These are phyloP conservation scores for Orius insidiosus DNA, from an alignment of 1,140 invertebrate species.

Conservation along the genomic window DNA sequence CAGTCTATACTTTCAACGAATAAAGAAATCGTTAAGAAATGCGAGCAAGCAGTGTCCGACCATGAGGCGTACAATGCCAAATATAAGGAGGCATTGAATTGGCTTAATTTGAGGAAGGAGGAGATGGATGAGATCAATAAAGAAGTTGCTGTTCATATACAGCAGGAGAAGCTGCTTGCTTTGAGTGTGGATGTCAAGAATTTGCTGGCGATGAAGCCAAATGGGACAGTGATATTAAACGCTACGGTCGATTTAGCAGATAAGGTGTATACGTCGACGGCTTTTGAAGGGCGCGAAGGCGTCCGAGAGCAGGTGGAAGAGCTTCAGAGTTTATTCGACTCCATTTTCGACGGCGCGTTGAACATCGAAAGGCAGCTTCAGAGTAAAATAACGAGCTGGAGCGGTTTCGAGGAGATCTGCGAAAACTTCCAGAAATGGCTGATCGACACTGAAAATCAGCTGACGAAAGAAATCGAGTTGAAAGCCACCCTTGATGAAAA, in stretches of 20 bases:
- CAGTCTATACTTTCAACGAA: constrained; percentile 76
- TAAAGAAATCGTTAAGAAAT: constrained; percentile 84
- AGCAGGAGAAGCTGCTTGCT: constrained; percentile 40
- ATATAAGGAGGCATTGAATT: constrained; percentile 66
- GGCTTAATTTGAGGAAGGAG: constrained; percentile 39
- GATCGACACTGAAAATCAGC: constrained; percentile 48
- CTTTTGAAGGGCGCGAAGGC: constrained; percentile 69
- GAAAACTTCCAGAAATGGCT: constrained; percentile 66
- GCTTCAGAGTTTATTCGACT: constrained; percentile 9
- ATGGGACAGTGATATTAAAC: constrained; percentile 58
- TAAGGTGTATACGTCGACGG: constrained; percentile 70
- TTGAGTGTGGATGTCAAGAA: constrained; percentile 53
- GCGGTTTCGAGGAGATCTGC: constrained; percentile 66
- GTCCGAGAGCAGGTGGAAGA: constrained; percentile 40
- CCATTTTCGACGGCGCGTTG: background rate
- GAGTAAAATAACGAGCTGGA: constrained; percentile 37
- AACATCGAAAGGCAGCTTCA: background rate
- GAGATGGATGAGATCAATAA: constrained; percentile 21
- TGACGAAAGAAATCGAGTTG: constrained; percentile 58
- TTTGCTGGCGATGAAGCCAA: constrained; percentile 57
- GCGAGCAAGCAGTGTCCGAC: constrained; percentile 74
- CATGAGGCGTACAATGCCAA: constrained; percentile 69
- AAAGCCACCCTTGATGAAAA: constrained; percentile 86
- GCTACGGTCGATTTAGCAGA: constrained; percentile 74
- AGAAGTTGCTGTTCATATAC: constrained; percentile 14